A percentile compares a stretch with the other conserved stretches of the same genome.
Evolutionary conservation across 2,888 invertebrate genomes (phyloP).

Genomic region (Nudaria mundana): DNA sequence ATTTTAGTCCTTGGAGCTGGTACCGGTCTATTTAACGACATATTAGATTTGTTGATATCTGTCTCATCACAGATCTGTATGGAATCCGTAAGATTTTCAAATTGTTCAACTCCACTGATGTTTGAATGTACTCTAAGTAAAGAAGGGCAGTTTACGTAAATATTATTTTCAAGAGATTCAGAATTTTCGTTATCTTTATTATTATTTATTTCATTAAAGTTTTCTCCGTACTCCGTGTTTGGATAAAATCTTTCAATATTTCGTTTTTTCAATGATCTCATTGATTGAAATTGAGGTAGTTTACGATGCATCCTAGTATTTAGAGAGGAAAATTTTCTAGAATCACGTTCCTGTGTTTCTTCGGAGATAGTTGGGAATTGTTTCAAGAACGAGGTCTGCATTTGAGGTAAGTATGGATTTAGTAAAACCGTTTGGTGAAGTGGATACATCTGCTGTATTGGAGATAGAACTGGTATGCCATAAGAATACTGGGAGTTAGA

Average conservation of each 20-base stretch:
- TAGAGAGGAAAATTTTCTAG: constrained; percentile 68
- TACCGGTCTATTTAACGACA: constrained; percentile 77
- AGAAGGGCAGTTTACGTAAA: constrained; percentile 73
- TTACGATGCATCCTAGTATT: constrained; percentile 64
- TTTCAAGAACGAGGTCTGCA: constrained; percentile 67
- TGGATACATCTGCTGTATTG: constrained; percentile 73
- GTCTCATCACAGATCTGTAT: constrained; percentile 84
- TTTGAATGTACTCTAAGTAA: constrained; percentile 55
- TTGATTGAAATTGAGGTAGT: constrained; percentile 69
- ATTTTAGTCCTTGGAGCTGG: constrained; percentile 81
- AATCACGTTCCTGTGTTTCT: constrained; percentile 51
- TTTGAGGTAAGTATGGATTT: constrained; percentile 67
- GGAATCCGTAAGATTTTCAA: constrained; percentile 85
- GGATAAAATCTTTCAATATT: constrained; percentile 77
- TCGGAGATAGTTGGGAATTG: constrained; percentile 69
- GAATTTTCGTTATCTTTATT: constrained; percentile 55
- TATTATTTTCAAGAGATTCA: constrained; percentile 53
- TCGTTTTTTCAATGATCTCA: constrained; percentile 69
- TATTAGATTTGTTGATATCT: constrained; percentile 56
- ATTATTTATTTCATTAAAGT: constrained; percentile 71
- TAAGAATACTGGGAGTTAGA: constrained; percentile 51
- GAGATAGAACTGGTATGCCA: constrained; percentile 66
- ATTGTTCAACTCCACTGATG: constrained; percentile 71
- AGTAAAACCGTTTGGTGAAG: constrained; percentile 68
- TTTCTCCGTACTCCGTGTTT: constrained; percentile 72